Evolutionary conservation across 2,113 vertebrate species (phyloP).

Genomic region (Microcebus murinus): DNA sequence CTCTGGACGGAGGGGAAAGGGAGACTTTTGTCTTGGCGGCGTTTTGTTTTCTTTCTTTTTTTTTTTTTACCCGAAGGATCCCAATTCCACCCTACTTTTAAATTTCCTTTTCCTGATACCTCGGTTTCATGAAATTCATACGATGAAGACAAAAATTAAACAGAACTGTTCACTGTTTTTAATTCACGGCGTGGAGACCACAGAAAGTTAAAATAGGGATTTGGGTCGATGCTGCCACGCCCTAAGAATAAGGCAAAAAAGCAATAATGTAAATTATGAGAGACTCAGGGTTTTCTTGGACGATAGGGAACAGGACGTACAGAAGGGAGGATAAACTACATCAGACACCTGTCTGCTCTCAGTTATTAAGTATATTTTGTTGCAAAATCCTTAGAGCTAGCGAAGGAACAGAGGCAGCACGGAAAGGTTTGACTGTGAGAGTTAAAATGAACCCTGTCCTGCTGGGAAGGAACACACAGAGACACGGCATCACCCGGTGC

Average conservation of each 20-base stretch:
- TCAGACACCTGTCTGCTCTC: neutral
- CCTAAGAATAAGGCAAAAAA: neutral
- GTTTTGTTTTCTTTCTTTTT: neutral
- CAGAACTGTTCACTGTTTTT: neutral
- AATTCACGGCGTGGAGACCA: neutral
- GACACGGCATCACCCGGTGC: rapidly evolving
- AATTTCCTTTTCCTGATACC: neutral
- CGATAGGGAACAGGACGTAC: neutral
- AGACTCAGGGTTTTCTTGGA: slow-evolving; percentile 11
- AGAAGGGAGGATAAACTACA: neutral
- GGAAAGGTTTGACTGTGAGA: neutral
- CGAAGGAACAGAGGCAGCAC: neutral
- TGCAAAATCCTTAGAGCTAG: neutral
- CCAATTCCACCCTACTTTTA: neutral
- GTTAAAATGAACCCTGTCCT: neutral
- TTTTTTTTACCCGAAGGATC: neutral
- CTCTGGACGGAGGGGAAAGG: slow-evolving; percentile 82
- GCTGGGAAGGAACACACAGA: rapidly evolving
- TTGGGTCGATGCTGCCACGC: neutral
- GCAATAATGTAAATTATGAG: slow-evolving; percentile 31
- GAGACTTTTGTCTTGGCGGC: neutral
- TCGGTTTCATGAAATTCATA: neutral
- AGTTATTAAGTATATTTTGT: neutral
- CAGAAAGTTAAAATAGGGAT: neutral
- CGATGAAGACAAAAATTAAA: neutral